phyloP scores from a whole-genome alignment of 2,113 vertebrate genomes.

The Periophthalmus modestus region DNA sequence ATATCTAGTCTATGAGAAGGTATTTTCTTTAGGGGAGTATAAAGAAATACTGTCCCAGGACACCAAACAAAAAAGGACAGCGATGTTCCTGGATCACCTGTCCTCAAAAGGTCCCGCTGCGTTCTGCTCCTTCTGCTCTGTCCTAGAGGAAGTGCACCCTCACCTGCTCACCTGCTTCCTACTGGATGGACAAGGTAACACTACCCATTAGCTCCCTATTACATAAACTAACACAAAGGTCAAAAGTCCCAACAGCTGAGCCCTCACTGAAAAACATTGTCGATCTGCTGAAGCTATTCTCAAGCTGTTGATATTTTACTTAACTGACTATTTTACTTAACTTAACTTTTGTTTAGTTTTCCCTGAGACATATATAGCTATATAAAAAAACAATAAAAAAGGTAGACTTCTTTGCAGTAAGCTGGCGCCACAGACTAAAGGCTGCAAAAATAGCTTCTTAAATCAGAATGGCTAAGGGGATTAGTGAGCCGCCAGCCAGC shows the following conservation, averaged over 20 bases:
- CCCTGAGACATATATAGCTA: not conserved
- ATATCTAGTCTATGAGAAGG: constrained; percentile 82
- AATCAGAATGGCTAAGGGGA: constrained; percentile 73
- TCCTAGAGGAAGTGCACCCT: constrained; percentile 88
- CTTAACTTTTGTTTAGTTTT: constrained; percentile 21
- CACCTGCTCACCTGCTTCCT: constrained; percentile 87
- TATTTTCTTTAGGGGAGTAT: constrained; percentile 88
- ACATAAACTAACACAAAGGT: constrained; percentile 17
- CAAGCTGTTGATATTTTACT: constrained; percentile 3
- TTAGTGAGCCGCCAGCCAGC: constrained; percentile 58
- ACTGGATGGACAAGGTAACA: constrained; percentile 86
- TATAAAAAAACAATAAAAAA: constrained; percentile 13
- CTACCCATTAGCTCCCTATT: constrained; percentile 20
- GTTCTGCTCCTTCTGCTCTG: constrained; percentile 84
- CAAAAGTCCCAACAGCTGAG: constrained; percentile 1
- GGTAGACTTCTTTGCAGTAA: constrained; percentile 53
- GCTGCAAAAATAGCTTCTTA: constrained; percentile 76
- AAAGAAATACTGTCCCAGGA: constrained; percentile 83
- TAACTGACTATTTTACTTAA: too few species aligned
- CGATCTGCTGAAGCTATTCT: not conserved
- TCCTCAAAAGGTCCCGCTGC: constrained; percentile 83
- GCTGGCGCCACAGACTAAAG: constrained; percentile 61
- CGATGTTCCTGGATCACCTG: constrained; percentile 85
- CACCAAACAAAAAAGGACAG: constrained; percentile 72
- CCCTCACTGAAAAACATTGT: constrained; percentile 6